These are phyloP conservation scores for Xiphydria camelus DNA, from an alignment of 2,888 invertebrate genomes.

Conservation along the genomic window DNA sequence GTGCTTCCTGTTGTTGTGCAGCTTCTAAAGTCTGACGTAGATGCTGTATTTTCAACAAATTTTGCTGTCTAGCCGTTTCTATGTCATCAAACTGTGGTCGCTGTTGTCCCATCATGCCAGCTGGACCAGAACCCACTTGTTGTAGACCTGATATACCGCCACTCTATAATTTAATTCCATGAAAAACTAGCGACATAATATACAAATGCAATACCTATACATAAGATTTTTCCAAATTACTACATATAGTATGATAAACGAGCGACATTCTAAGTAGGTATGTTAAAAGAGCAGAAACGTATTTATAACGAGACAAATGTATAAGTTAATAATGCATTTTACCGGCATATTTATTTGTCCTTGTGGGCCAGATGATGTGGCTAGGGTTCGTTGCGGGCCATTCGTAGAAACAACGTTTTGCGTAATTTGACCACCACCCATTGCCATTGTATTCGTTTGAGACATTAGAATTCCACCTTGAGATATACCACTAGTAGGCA, in stretches of 20 bases:
- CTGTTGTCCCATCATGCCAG: slow-evolving; percentile 45
- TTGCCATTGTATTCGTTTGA: slow-evolving; percentile 59
- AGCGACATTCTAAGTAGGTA: not conserved
- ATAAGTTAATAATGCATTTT: not conserved
- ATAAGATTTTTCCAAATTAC: no score
- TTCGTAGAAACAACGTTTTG: slow-evolving; percentile 60
- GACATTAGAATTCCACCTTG: slow-evolving; percentile 62
- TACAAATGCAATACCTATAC: not conserved
- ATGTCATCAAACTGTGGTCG: slow-evolving; percentile 63
- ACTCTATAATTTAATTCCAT: slow-evolving; percentile 21
- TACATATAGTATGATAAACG: no score
- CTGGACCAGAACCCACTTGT: slow-evolving; percentile 37
- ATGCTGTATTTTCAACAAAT: slow-evolving; percentile 76
- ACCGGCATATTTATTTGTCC: slow-evolving; percentile 51
- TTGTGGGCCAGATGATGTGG: slow-evolving; percentile 42
- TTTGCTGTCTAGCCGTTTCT: slow-evolving; percentile 76
- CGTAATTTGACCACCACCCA: slow-evolving; percentile 66
- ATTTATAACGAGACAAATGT: no score
- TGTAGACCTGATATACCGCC: slow-evolving; percentile 48
- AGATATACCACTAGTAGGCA: slow-evolving; percentile 49
- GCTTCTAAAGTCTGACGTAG: slow-evolving; percentile 78
- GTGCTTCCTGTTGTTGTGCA: slow-evolving; percentile 77
- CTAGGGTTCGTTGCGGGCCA: slow-evolving; percentile 47
- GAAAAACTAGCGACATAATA: not conserved
- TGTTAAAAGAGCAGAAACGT: not conserved